Evolutionary conservation across 2,113 vertebrate genomes (phyloP).

Genomic region (Varanus komodoensis): DNA sequence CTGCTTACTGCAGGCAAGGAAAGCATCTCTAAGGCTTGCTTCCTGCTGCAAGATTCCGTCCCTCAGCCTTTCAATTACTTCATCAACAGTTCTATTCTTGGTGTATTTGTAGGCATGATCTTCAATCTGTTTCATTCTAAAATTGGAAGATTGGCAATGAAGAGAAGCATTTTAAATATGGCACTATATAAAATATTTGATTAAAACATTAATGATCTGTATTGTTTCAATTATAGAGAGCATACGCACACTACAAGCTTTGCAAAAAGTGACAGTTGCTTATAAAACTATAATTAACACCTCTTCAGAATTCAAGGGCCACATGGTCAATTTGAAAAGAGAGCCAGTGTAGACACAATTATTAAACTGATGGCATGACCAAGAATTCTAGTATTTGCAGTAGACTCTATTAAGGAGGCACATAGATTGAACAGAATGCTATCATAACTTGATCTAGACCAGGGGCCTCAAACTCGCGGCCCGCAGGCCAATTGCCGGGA

Average conservation of each 20-base stretch:
- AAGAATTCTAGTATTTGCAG: not conserved
- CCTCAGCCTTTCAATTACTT: conserved; percentile 68
- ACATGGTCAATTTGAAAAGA: not conserved
- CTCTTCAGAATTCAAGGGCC: conserved; percentile 2
- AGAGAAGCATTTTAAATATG: conserved; percentile 38
- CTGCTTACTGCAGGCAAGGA: conserved; percentile 61
- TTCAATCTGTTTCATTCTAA: conserved; percentile 60
- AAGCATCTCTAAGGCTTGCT: conserved; percentile 55
- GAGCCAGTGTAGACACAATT: not conserved
- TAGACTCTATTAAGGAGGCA: not conserved
- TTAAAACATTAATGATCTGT: conserved; percentile 43
- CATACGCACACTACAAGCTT: not conserved
- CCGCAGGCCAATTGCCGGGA: no score
- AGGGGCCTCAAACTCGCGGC: no score
- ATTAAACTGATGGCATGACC: not conserved
- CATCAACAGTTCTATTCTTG: conserved; percentile 60
- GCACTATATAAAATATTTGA: conserved; percentile 43
- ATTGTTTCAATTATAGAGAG: conserved; percentile 26
- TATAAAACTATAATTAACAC: conserved; percentile 8
- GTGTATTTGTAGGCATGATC: conserved; percentile 3
- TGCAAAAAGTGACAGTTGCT: not conserved
- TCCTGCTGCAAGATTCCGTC: conserved; percentile 52
- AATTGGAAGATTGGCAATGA: conserved; percentile 48
- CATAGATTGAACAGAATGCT: not conserved
- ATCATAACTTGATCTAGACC: not conserved